Base-by-base conservation (phyloP, 2,797 vertebrate species). In the Todus mexicanus region DNA sequence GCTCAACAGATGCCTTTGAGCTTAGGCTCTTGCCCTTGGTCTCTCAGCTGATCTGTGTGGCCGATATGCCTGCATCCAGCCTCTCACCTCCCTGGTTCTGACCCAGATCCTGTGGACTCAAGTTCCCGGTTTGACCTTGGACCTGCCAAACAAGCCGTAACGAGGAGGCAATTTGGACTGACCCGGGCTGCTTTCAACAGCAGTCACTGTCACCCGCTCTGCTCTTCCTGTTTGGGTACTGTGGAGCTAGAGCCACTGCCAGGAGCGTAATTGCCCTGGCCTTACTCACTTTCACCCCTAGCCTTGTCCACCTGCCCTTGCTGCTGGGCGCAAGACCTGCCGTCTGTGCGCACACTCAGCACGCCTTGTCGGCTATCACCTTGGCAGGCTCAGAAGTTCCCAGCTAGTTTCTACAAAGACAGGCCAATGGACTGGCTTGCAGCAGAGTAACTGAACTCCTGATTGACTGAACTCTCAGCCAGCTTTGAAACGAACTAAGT, bases 211-310 rank as follows among this genome's bases (percentile, higher is more conserved):
- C 57, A 54, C 43, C 71, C 33, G 43, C 51, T 84, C 56, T 59
- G 35, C 38, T 38, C 15, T 26, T 61, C 25, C 35, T 45, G 0
- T 16, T 4, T 7, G 60, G 31, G 15, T 15, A 31, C 38, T 6
- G 8, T 21, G 17, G 0, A 1, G 10, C 7, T 22, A 53, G 69
- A 76, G 48, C 12, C 0, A 0, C 45, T 15, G 18, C 31, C 21
- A 79, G 73, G 12, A n/a, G n/a, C 42, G 21, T 60, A 70, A 72
- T 35, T 43, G 59, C n/a, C 16, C 53, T 43, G n/a, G 27, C 23
- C 57, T 75, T 79, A 26, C 57, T 64, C 51, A 15, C 26, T 43
- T 47, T 26, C 51, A 37, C 27, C 13, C 31, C 45, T 25, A n/a
- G 38, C 23, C 31, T 31, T 4, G 1, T 15, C 50, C 0, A 1